phyloP scores from a whole-genome alignment of 1,140 invertebrate species.

The Drosophila melanogaster region Release_6_plus_ISO1_MT NT_033777.3:5802001-5802500 shows the following conservation, averaged over 20 bases:
- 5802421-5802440: constrained; percentile 38
- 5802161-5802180: constrained; percentile 40
- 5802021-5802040: constrained; percentile 25
- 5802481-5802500: constrained; percentile 29
- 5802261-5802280: neutral
- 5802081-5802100: constrained; percentile 79
- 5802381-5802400: constrained; percentile 30
- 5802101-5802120: constrained; percentile 58
- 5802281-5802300: constrained; percentile 8
- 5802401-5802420: constrained; percentile 28
- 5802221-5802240: too few relatives aligned
- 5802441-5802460: constrained; percentile 13
- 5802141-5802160: constrained; percentile 18
- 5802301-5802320: constrained; percentile 61
- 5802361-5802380: constrained; percentile 27
- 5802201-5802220: constrained; percentile 71
- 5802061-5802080: constrained; percentile 66
- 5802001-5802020: neutral
- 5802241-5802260: neutral
- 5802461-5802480: constrained; percentile 12
- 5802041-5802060: constrained; percentile 56
- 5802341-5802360: constrained; percentile 71
- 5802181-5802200: constrained; percentile 61
- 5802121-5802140: constrained; percentile 82
- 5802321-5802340: constrained; percentile 76